These are phyloP conservation scores for Elephas maximus DNA, from an alignment of 2,113 vertebrate species.

Conservation along the genomic window DNA sequence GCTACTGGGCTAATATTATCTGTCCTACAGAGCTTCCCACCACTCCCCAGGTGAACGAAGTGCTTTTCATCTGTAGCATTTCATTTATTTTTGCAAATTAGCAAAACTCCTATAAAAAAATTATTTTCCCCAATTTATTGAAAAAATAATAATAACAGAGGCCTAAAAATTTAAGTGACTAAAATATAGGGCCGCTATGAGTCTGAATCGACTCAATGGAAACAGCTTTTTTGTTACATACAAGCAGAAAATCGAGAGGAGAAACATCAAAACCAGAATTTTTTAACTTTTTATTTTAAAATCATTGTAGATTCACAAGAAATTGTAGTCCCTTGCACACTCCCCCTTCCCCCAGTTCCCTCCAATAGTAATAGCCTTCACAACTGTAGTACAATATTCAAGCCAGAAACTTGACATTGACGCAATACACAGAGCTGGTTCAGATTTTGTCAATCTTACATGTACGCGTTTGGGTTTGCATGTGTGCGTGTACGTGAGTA, in stretches of 20 bases:
- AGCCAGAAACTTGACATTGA: neutral
- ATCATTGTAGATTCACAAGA: neutral
- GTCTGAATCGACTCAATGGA: too few species aligned
- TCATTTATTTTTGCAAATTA: slow-evolving; percentile 24
- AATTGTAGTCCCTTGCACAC: accelerated
- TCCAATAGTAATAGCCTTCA: too few species aligned
- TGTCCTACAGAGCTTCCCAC: neutral
- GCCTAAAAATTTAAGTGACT: neutral
- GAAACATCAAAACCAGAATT: neutral
- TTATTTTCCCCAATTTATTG: neutral
- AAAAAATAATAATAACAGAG: neutral
- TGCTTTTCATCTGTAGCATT: neutral
- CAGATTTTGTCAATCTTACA: neutral
- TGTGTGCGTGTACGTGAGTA: neutral
- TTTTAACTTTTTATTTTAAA: neutral
- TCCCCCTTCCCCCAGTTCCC: neutral
- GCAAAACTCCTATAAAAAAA: neutral
- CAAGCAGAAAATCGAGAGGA: neutral
- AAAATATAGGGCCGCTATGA: neutral
- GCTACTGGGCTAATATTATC: neutral
- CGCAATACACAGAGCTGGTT: neutral
- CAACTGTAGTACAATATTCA: neutral
- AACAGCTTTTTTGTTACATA: too few species aligned
- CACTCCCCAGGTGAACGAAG: neutral
- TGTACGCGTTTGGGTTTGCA: neutral